These are phyloP conservation scores for Notodonta ziczac DNA, from an alignment of 2,888 invertebrate species.

Conservation along the genomic window DNA sequence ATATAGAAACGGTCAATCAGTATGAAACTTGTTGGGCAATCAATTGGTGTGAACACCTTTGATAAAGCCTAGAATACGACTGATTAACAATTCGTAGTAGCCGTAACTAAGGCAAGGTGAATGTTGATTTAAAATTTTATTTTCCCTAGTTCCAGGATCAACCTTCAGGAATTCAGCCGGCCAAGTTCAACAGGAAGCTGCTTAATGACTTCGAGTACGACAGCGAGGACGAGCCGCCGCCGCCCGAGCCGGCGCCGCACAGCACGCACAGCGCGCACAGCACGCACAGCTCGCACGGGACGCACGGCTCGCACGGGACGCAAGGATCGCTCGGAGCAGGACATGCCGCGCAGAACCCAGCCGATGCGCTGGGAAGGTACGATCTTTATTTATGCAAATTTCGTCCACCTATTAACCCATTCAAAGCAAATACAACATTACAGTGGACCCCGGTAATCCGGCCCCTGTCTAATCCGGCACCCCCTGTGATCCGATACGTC, in stretches of 20 bases:
- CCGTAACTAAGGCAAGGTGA: no score
- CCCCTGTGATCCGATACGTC: no score
- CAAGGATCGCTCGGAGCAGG: constrained; percentile 64
- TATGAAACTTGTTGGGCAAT: no score
- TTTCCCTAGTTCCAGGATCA: constrained; percentile 70
- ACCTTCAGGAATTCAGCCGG: constrained; percentile 56
- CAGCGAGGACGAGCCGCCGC: constrained; percentile 92
- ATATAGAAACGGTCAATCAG: no score
- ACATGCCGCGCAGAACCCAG: constrained; percentile 17
- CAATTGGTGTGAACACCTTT: no score
- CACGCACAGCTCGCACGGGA: constrained; percentile 20
- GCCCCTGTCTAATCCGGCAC: no score
- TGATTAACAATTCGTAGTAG: no score
- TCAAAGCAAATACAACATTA: no score
- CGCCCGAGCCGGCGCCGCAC: constrained; percentile 53
- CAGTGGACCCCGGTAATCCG: no score
- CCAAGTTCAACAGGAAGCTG: constrained; percentile 92
- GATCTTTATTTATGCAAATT: no score
- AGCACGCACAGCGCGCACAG: constrained; percentile 38
- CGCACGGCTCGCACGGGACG: constrained; percentile 48
- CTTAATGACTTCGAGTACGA: constrained; percentile 94
- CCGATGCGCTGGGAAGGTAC: constrained; percentile 38
- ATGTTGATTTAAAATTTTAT: background rate
- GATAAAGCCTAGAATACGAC: no score
- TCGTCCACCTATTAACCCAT: no score